Conservation (phyloP, 2,888 invertebrate species). For the Drosophila antonietae region DNA sequence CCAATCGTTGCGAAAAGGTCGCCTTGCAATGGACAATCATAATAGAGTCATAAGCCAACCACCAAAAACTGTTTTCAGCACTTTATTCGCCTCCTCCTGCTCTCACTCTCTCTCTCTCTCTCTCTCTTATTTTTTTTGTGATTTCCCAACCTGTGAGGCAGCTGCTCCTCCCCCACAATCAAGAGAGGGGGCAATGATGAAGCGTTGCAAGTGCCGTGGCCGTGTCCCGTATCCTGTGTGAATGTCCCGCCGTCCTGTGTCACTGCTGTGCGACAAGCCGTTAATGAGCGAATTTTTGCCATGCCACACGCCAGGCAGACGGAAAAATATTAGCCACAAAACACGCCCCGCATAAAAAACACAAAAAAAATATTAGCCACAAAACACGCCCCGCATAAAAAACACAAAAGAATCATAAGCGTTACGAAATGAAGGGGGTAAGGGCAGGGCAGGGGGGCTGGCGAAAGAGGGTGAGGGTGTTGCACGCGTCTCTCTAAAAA, state of each 20-base stretch:
- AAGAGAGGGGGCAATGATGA: slow-evolving; percentile 41
- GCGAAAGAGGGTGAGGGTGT: slow-evolving; percentile 1
- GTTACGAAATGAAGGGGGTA: not conserved
- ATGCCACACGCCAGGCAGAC: slow-evolving; percentile 55
- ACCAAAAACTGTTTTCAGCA: slow-evolving; percentile 21
- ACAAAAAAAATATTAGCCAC: slow-evolving; percentile 77
- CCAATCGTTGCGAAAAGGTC: slow-evolving; percentile 38
- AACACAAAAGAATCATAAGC: slow-evolving; percentile 29
- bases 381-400: slow-evolving; percentile 80
- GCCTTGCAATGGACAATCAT: slow-evolving; percentile 49
- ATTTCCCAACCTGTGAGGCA: slow-evolving; percentile 47
- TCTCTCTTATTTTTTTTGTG: not conserved
- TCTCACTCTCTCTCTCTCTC: not conserved
- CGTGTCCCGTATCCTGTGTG: slow-evolving; percentile 12
- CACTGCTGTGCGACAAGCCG: slow-evolving; percentile 61
- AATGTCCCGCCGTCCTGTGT: slow-evolving; percentile 23
- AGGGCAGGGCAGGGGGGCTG: not conserved
- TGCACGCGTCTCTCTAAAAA: slow-evolving; percentile 59
- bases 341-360: slow-evolving; percentile 78
- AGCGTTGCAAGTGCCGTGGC: slow-evolving; percentile 67
- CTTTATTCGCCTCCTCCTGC: not conserved
- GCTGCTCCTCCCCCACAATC: slow-evolving; percentile 60
- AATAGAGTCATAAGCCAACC: slow-evolving; percentile 57
- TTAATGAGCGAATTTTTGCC: slow-evolving; percentile 72
- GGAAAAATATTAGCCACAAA: slow-evolving; percentile 83